Percentiles rank a stretch among this genome's conserved stretches.
Evolutionary conservation across 2,888 invertebrate genomes (phyloP).

Genomic region (Ophion costatus): DNA sequence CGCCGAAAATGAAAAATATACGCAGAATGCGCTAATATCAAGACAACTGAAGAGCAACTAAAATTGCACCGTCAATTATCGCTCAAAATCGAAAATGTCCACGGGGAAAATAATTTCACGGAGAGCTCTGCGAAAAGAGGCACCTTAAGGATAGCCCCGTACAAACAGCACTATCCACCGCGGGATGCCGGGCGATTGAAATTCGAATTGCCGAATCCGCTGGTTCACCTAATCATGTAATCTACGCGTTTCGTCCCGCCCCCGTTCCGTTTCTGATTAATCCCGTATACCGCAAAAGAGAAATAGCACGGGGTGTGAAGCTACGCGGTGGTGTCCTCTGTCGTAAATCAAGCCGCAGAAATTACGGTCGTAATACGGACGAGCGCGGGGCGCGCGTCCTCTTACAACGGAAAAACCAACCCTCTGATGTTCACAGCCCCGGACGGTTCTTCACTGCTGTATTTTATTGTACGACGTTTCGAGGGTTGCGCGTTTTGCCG

Average conservation of each 20-base stretch:
- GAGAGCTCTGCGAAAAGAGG: no score
- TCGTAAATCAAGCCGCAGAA: constrained; percentile 27
- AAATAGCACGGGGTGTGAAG: background rate
- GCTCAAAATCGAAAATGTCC: no score
- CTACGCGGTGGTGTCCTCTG: constrained; percentile 41
- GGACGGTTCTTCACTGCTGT: background rate
- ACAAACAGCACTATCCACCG: no score
- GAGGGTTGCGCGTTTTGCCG: constrained; percentile 58
- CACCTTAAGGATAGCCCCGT: no score
- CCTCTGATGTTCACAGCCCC: background rate
- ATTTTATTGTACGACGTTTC: background rate
- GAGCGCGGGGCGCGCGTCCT: constrained; percentile 40
- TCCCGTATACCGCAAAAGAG: constrained; percentile 23
- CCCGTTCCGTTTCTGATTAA: constrained; percentile 42
- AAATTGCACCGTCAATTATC: no score
- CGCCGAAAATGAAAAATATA: no score
- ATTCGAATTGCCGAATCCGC: constrained; percentile 39
- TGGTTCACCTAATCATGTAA: constrained; percentile 13
- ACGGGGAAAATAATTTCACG: no score
- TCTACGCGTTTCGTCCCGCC: constrained; percentile 14
- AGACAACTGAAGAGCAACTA: no score
- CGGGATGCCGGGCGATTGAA: no score
- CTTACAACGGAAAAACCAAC: constrained; percentile 42
- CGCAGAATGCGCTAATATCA: no score
- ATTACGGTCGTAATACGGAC: background rate